Evolutionary conservation across 2,797 vertebrate genomes (phyloP).

Genomic region (Merluccius polli): DNA sequence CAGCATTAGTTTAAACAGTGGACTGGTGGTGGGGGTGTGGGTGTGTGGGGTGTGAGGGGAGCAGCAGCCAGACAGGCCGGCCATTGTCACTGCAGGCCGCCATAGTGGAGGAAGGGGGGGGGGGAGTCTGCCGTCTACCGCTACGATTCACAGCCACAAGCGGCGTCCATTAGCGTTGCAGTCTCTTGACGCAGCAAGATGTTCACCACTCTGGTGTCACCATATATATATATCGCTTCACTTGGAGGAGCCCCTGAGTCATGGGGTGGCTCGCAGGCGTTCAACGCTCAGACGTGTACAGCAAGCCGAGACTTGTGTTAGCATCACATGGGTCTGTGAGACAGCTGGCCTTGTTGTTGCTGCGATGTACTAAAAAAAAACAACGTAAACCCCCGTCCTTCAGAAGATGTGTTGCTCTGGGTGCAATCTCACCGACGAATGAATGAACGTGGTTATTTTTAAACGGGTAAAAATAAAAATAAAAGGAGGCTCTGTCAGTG

Average conservation of each 20-base stretch:
- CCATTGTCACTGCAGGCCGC: constrained; percentile 64
- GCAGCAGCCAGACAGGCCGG: constrained; percentile 63
- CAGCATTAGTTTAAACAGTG: constrained; percentile 65
- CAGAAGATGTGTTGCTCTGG: background rate
- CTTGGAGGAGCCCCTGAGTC: too few relatives aligned
- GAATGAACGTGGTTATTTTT: too few relatives aligned
- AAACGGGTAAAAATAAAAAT: too few relatives aligned
- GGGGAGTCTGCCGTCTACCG: constrained; percentile 5
- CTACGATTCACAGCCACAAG: too few relatives aligned
- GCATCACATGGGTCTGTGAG: too few relatives aligned
- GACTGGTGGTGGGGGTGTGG: constrained; percentile 40
- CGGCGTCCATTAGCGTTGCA: background rate
- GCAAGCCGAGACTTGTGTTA: too few relatives aligned
- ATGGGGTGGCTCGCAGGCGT: too few relatives aligned
- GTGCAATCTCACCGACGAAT: background rate
- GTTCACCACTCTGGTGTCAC: background rate
- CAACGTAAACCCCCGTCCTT: background rate
- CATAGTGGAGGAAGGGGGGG: background rate
- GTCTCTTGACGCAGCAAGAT: background rate
- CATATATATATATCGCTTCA: too few relatives aligned
- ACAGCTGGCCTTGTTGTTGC: too few relatives aligned
- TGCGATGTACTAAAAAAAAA: too few relatives aligned
- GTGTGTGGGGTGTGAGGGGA: background rate
- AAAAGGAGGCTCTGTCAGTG: too few relatives aligned
- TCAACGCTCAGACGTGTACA: too few relatives aligned